These are phyloP conservation scores for Dynastes hyllus DNA, from an alignment of 2,888 invertebrate species.

Conservation along the genomic window DNA sequence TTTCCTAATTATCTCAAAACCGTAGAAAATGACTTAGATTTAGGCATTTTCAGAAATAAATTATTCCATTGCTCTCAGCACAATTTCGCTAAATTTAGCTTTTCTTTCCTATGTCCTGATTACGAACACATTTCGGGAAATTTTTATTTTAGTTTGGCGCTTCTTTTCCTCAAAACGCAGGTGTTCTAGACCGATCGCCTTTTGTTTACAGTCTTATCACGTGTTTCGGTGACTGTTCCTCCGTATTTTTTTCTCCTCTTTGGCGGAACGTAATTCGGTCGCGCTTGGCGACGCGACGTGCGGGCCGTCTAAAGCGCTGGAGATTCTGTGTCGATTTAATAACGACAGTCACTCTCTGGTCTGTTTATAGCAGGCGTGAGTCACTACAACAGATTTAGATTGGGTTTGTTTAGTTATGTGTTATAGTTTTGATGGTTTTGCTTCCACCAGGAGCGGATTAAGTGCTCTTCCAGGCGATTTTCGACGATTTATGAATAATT, in stretches of 20 bases:
- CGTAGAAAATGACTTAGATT: no score
- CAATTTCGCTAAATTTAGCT: neutral
- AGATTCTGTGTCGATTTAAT: slow-evolving; percentile 50
- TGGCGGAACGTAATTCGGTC: slow-evolving; percentile 39
- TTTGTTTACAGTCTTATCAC: slow-evolving; percentile 41
- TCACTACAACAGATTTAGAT: slow-evolving; percentile 65
- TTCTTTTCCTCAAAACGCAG: slow-evolving; percentile 37
- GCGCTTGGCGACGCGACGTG: slow-evolving; percentile 46
- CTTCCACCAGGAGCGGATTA: slow-evolving; percentile 53
- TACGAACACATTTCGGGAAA: slow-evolving; percentile 6
- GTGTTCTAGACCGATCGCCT: slow-evolving; percentile 32
- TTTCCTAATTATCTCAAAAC: no score
- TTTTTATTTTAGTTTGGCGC: slow-evolving; percentile 24
- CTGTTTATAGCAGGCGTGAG: slow-evolving; percentile 63
- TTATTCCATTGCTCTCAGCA: no score
- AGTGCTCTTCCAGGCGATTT: slow-evolving; percentile 21
- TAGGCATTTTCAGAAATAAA: no score
- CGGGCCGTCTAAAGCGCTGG: slow-evolving; percentile 40
- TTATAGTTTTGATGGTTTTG: slow-evolving; percentile 60
- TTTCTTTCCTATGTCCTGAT: neutral
- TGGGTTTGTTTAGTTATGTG: slow-evolving; percentile 65
- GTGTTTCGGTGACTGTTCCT: slow-evolving; percentile 34
- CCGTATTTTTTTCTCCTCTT: slow-evolving; percentile 22
- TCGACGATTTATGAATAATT: slow-evolving; percentile 16
- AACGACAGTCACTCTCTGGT: slow-evolving; percentile 52